phyloP scores from a whole-genome alignment of 2,888 invertebrate species.

The Tuta absoluta region DNA sequence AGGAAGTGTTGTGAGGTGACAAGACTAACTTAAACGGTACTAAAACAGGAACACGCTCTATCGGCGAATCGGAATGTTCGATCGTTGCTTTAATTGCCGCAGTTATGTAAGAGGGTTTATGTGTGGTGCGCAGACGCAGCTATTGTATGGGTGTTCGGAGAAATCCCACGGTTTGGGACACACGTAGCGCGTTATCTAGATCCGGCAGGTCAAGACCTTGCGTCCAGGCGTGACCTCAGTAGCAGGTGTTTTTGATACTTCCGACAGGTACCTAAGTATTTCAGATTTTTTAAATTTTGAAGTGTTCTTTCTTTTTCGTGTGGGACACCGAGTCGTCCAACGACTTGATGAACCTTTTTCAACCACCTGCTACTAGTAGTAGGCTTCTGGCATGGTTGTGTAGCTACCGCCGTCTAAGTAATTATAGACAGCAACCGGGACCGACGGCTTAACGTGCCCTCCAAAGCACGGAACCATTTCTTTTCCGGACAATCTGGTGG shows the following conservation, averaged over 20 bases:
- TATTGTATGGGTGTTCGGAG: constrained; percentile 50
- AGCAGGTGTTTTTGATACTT: constrained; percentile 50
- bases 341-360: too few species aligned
- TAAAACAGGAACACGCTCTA: constrained; percentile 24
- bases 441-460: too few species aligned
- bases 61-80: constrained; percentile 46
- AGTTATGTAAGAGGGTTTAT: constrained; percentile 70
- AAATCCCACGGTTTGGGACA: constrained; percentile 69
- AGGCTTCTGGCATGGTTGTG: too few species aligned
- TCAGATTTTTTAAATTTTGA: too few species aligned
- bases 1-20: constrained; percentile 27
- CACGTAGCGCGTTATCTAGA: constrained; percentile 65
- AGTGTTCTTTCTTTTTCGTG: too few species aligned
- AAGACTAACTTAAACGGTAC: constrained; percentile 26
- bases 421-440: too few species aligned
- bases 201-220: constrained; percentile 67
- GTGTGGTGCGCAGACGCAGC: constrained; percentile 43
- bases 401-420: too few species aligned
- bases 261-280: constrained; percentile 35
- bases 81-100: constrained; percentile 63
- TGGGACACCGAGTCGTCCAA: too few species aligned
- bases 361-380: too few species aligned
- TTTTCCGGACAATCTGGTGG: too few species aligned
- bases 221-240: constrained; percentile 62
- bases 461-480: too few species aligned